Evolutionary conservation across 1,140 invertebrate species (phyloP).

Genomic region (Schlechtendalia chinensis): DNA sequence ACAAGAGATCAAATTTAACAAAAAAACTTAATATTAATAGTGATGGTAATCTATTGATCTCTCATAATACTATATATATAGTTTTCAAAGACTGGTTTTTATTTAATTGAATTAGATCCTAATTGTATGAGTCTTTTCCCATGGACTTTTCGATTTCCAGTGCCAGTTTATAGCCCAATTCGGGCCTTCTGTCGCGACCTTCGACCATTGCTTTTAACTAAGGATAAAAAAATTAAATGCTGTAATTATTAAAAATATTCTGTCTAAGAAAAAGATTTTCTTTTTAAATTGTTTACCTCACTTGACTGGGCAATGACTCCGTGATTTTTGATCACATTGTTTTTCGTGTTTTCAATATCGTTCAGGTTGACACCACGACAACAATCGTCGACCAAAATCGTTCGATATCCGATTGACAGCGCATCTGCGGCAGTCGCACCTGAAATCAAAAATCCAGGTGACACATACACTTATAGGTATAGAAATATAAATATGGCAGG

Average conservation of each 20-base stretch:
- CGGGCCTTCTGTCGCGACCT: constrained; percentile 78
- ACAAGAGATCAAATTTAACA: background rate
- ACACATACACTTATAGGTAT: no score
- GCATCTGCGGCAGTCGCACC: constrained; percentile 84
- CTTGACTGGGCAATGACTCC: constrained; percentile 77
- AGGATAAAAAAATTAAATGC: constrained; percentile 5
- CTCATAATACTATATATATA: no score
- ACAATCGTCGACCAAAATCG: constrained; percentile 87
- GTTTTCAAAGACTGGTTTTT: background rate
- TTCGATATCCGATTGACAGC: constrained; percentile 83
- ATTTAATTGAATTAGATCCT: background rate
- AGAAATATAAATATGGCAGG: no score
- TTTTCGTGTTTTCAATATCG: constrained; percentile 80
- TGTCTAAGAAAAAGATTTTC: background rate
- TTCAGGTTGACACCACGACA: constrained; percentile 80
- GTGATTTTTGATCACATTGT: constrained; percentile 69
- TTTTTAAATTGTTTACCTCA: constrained; percentile 57
- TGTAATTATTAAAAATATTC: background rate
- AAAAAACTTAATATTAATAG: background rate
- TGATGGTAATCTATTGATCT: background rate
- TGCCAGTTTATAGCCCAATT: constrained; percentile 82
- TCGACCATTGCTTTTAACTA: constrained; percentile 81
- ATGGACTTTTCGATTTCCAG: constrained; percentile 70
- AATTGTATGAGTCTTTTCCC: constrained; percentile 35
- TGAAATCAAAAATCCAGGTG: constrained; percentile 55